These are phyloP conservation scores for Diadumene lineata DNA, from an alignment of 92 coral and sea anemone species.

Conservation along the genomic window DNA sequence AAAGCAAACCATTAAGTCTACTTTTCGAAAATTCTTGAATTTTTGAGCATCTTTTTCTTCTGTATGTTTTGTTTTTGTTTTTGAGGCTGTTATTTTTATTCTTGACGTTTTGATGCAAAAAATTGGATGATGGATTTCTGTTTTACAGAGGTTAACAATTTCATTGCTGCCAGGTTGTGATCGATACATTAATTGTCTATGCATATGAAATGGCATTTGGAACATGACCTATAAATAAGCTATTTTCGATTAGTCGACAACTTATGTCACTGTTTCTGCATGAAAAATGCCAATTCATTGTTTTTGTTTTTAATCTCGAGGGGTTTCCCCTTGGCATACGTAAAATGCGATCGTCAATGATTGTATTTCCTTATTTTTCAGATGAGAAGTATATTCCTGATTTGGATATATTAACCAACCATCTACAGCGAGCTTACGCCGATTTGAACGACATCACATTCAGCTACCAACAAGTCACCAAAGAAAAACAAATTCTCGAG, in stretches of 20 bases:
- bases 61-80: too few relatives aligned
- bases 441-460: conserved; percentile 82
- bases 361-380: background rate
- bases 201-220: too few relatives aligned
- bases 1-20: too few relatives aligned
- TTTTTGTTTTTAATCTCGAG: background rate
- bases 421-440: conserved; percentile 64
- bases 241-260: background rate
- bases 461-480: conserved; percentile 69
- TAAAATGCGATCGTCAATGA: background rate
- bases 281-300: background rate
- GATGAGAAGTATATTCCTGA: conserved; percentile 59
- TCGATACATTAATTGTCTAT: too few relatives aligned
- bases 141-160: too few relatives aligned
- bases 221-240: too few relatives aligned
- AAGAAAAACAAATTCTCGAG: conserved; percentile 60
- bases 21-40: too few relatives aligned
- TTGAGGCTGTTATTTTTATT: too few relatives aligned
- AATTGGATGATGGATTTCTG: too few relatives aligned
- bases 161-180: too few relatives aligned
- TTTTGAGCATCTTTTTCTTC: too few relatives aligned
- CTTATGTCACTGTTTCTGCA: background rate
- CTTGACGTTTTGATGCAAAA: too few relatives aligned
- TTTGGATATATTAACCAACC: conserved; percentile 75
- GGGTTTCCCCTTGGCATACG: conserved; percentile 14